Percentiles rank a stretch among this genome's conserved stretches.
phyloP scores from a whole-genome alignment of 1,140 invertebrate genomes.

The Diorhabda sublineata region DNA sequence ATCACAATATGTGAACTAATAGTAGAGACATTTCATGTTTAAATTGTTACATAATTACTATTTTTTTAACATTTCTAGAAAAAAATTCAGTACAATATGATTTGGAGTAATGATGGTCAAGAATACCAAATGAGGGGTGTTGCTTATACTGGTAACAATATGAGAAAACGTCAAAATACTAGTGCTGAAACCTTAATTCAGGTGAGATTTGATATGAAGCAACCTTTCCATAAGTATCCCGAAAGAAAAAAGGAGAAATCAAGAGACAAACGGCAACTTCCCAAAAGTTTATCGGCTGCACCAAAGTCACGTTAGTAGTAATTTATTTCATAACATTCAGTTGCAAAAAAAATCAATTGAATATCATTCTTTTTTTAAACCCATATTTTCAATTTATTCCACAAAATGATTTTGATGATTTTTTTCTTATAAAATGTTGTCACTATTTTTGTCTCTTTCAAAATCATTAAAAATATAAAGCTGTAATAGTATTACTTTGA shows the following conservation, averaged over 20 bases:
- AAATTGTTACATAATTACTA: neutral
- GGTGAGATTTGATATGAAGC: slow-evolving; percentile 38
- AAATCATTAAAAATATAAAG: too few relatives aligned
- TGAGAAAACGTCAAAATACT: slow-evolving; percentile 63
- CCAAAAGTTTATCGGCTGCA: slow-evolving; percentile 28
- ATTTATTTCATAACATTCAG: too few relatives aligned
- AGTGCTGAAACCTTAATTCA: slow-evolving; percentile 27
- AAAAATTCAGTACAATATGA: slow-evolving; percentile 86
- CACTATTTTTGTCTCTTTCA: too few relatives aligned
- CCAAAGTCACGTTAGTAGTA: slow-evolving; percentile 26
- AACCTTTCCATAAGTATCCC: slow-evolving; percentile 41
- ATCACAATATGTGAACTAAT: neutral
- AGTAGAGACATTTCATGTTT: neutral
- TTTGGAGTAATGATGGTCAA: slow-evolving; percentile 97
- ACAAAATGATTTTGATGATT: too few relatives aligned
- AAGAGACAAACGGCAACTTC: slow-evolving; percentile 22
- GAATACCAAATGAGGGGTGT: slow-evolving; percentile 98
- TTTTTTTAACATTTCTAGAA: slow-evolving; percentile 53
- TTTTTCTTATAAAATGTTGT: too few relatives aligned
- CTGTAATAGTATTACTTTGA: too few relatives aligned
- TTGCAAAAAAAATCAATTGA: too few relatives aligned
- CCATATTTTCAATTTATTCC: too few relatives aligned
- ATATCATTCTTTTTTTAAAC: too few relatives aligned
- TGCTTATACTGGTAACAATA: slow-evolving; percentile 98
- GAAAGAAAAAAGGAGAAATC: slow-evolving; percentile 35